A percentile compares a stretch with the other conserved stretches of the same genome.
Evolutionary conservation across 2,888 invertebrate genomes (phyloP).

Genomic region (Hydrotaea diabolus): DNA sequence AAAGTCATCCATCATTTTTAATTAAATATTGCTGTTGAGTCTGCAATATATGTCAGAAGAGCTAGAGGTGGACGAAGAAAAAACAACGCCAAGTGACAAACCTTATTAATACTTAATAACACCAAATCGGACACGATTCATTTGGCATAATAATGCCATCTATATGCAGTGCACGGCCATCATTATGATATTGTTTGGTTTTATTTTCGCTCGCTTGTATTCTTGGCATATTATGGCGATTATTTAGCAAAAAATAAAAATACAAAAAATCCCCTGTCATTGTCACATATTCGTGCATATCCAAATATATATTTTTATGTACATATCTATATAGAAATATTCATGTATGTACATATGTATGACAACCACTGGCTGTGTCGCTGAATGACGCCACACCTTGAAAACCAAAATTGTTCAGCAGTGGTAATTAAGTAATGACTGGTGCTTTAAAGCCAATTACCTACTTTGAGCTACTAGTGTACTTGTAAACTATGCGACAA

Average conservation of each 20-base stretch:
- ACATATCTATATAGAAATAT: not conserved
- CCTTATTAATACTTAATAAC: slow-evolving; percentile 65
- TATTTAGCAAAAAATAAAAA: slow-evolving; percentile 37
- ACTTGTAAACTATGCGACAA: slow-evolving; percentile 15
- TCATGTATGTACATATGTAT: not conserved
- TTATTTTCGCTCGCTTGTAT: slow-evolving; percentile 14
- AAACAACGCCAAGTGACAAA: slow-evolving; percentile 63
- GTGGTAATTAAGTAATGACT: slow-evolving; percentile 35
- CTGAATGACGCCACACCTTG: slow-evolving; percentile 58
- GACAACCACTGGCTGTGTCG: not conserved
- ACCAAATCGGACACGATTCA: slow-evolving; percentile 63
- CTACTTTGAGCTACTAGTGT: slow-evolving; percentile 2
- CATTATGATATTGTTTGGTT: slow-evolving; percentile 47
- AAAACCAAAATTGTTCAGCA: slow-evolving; percentile 35
- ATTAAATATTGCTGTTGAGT: slow-evolving; percentile 25
- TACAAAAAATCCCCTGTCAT: slow-evolving; percentile 20
- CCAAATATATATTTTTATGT: not conserved
- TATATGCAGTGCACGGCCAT: slow-evolving; percentile 62
- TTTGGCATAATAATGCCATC: slow-evolving; percentile 65
- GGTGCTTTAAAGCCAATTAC: slow-evolving; percentile 24
- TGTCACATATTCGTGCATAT: not conserved
- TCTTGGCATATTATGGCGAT: slow-evolving; percentile 48
- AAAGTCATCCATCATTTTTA: slow-evolving; percentile 58
- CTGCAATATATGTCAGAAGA: slow-evolving; percentile 31
- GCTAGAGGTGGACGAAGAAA: slow-evolving; percentile 4